Evolutionary conservation across 2,888 invertebrate genomes (phyloP).

Genomic region (Eristalinus sepulchralis): DNA sequence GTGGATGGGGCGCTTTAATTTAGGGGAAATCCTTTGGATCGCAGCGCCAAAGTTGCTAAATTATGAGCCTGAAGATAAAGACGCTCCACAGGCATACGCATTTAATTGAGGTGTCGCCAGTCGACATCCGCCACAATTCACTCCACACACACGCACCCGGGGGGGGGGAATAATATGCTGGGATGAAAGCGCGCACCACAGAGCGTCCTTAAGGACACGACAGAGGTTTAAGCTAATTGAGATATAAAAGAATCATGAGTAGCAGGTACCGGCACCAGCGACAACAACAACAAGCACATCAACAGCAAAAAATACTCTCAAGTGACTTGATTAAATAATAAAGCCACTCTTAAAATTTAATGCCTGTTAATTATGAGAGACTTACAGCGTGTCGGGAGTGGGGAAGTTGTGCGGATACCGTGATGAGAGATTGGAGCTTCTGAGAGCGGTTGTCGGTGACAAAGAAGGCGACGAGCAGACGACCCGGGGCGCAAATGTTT

Average conservation of each 20-base stretch:
- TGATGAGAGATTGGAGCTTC: background rate
- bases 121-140: background rate
- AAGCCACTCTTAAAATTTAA: slow-evolving; percentile 69
- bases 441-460: slow-evolving; percentile 37
- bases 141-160: slow-evolving; percentile 7
- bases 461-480: slow-evolving; percentile 18
- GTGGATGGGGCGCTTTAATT: slow-evolving; percentile 43
- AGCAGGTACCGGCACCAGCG: slow-evolving; percentile 17
- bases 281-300: background rate
- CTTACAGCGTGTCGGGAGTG: slow-evolving; percentile 24
- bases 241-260: slow-evolving; percentile 64
- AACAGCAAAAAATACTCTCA: slow-evolving; percentile 57
- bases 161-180: background rate
- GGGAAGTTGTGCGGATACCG: background rate
- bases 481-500: slow-evolving; percentile 45
- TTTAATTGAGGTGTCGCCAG: background rate
- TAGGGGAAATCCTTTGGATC: slow-evolving; percentile 49
- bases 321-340: slow-evolving; percentile 71
- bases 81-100: background rate
- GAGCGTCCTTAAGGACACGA: slow-evolving; percentile 11
- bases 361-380: slow-evolving; percentile 69
- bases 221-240: slow-evolving; percentile 63
- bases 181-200: slow-evolving; percentile 1
- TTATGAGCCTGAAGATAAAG: background rate
- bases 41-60: background rate